Evolutionary conservation across 2,113 vertebrate genomes (phyloP), one percentile per base, ranked within the genome.

Genomic region (Chaetodon auriga): DNA sequence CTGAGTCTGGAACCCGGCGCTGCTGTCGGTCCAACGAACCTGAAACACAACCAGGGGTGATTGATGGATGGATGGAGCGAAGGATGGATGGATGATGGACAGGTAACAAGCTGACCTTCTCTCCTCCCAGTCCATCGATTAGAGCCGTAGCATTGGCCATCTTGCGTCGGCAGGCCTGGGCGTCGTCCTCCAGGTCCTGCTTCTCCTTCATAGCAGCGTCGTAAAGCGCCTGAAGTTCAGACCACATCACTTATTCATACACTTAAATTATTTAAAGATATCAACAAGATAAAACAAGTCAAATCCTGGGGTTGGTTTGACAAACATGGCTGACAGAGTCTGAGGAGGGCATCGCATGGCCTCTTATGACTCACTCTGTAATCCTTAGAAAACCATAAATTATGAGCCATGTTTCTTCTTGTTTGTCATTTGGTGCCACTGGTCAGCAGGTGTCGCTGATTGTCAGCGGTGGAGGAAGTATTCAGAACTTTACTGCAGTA

Each of bases 11-110:
- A 97, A 96, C 16, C 68, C 93, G 45, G 91, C 92, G n/a, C 95
- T 96, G 91, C 95, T 97, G 90, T 94, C 87, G 30, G 96, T 97
- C 96, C 96, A 97, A 5, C 96, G 95, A 38, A 96, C 86, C 96
- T 95, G 86, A 53, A 53, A 36, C 25, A 62, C 35, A 11, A 35
- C 16, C 12, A 63, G 18, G 68, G 74, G 48, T 8, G 51, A n/a
- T 2, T 2, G 15, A 36, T 0, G 30, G 18, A 45, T 19, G 48
- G 14, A 46, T 45, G 19, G 46, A 49, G 18, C 2, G 36, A 21
- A 19, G 10, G 43, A 46, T 15, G 43, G 38, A 23, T 18, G 43
- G 54, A 61, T 16, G 46, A 30, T 41, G 36, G 16, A 25, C 13
- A 12, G 35, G 11, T 55, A 16, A 2, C 1, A 45, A 2, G 18